These are phyloP conservation scores for Exocentrus adspersus DNA, from an alignment of 2,888 invertebrate genomes.

Conservation along the genomic window DNA sequence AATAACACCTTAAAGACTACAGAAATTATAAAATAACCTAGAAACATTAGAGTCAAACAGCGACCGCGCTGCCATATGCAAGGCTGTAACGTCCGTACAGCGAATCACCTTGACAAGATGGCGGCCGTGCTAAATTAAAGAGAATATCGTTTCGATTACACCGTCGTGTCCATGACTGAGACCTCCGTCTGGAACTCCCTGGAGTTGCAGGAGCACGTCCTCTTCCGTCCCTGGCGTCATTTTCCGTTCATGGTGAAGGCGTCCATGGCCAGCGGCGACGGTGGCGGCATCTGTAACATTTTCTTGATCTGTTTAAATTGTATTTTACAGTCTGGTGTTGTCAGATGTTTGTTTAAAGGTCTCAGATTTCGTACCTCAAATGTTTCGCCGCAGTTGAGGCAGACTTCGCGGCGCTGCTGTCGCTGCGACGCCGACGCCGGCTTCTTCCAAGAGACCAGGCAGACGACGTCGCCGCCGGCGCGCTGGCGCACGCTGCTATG, in stretches of 20 bases:
- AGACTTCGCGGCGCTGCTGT: conserved; percentile 50
- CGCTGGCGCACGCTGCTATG: conserved; percentile 40
- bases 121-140: too few species aligned
- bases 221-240: conserved; percentile 38
- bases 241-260: conserved; percentile 33
- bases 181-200: conserved; percentile 34
- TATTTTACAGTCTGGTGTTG: too few species aligned
- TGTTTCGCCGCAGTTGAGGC: conserved; percentile 54
- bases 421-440: conserved; percentile 32
- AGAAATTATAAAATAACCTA: too few species aligned
- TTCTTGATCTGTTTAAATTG: too few species aligned
- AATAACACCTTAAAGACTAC: too few species aligned
- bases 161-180: conserved; percentile 37
- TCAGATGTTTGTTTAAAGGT: too few species aligned
- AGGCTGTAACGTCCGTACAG: too few species aligned
- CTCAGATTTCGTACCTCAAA: conserved; percentile 51
- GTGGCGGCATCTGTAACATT: too few species aligned
- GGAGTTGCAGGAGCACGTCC: conserved; percentile 39
- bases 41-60: too few species aligned
- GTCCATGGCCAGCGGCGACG: conserved; percentile 27
- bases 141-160: conserved; percentile 33
- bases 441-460: conserved; percentile 57
- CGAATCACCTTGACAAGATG: too few species aligned
- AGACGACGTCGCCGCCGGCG: conserved; percentile 52
- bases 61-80: too few species aligned